Evolutionary conservation across 1,140 invertebrate genomes (phyloP).

Genomic region (Penaeus japonicus): DNA sequence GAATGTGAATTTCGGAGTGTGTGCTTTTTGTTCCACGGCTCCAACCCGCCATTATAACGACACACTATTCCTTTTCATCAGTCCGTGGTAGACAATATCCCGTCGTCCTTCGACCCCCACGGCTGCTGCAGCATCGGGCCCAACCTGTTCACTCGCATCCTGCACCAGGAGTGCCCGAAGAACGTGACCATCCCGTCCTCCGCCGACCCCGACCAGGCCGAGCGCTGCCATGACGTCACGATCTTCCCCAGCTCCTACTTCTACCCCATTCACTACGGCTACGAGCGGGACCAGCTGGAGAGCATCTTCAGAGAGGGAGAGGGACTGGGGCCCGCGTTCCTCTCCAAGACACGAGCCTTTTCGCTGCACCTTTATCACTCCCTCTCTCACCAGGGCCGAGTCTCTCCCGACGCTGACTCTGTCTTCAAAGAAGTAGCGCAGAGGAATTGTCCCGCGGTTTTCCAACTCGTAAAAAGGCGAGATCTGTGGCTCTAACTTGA

Average conservation of each 20-base stretch:
- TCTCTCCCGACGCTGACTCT: neutral
- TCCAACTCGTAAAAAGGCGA: neutral
- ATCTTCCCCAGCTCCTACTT: neutral
- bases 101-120: neutral
- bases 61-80: neutral
- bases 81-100: neutral
- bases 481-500: no score
- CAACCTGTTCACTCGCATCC: constrained; percentile 11
- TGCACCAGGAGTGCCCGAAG: constrained; percentile 1
- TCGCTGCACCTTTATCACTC: constrained; percentile 23
- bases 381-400: neutral
- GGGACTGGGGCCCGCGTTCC: neutral
- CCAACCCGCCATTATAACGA: no score
- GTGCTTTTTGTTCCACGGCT: no score
- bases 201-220: neutral
- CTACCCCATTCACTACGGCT: neutral
- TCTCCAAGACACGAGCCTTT: neutral
- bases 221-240: constrained; percentile 10
- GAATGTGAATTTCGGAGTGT: no score
- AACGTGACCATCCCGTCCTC: neutral
- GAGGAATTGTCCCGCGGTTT: neutral
- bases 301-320: constrained; percentile 2
- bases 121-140: constrained; percentile 22
- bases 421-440: neutral
- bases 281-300: neutral